Evolutionary conservation across 1,140 invertebrate species (phyloP), one percentile per base, ranked within the genome.

Genomic region (Frieseomelitta varia): DNA sequence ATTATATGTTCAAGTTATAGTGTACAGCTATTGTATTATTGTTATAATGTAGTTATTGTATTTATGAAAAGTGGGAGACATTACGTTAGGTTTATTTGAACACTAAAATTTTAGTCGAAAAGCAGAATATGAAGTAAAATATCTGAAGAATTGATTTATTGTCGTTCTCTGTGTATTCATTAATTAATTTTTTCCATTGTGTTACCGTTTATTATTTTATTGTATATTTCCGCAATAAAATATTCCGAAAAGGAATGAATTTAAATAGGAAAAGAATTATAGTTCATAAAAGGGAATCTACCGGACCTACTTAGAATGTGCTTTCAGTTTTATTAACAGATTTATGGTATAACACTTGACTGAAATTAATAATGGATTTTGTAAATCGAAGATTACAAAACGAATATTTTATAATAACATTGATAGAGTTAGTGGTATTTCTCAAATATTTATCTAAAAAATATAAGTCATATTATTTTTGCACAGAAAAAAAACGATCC

Each of bases 31-130:
- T 39, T 8, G 8, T 47, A 30, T 30, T 30, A 30, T 30, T 30
- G n/a, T n/a, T n/a, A n/a, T n/a, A n/a, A n/a, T n/a, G n/a, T n/a
- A n/a, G n/a, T n/a, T n/a, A n/a, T n/a, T n/a, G n/a, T n/a, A n/a
- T n/a, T n/a, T n/a, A n/a, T n/a, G n/a, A n/a, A n/a, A n/a, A n/a
- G n/a, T n/a, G n/a, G n/a, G n/a, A n/a, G n/a, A n/a, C n/a, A n/a
- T n/a, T n/a, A n/a, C n/a, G n/a, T n/a, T n/a, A n/a, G n/a, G 68
- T 84, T 77, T 82, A 79, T 71, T 75, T 68, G 85, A 79, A 84
- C 53, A 67, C 55, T 67, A 75, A 87, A 77, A 55, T 15, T 84
- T 83, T 81, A n/a, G 34, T 51, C 19, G 24, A 14, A 4, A 63
- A 73, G 30, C 11, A 65, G 69, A 34, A 67, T 47, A 47, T 11